Conservation (phyloP, 2,113 vertebrate species). For the Mustela nigripes region DNA sequence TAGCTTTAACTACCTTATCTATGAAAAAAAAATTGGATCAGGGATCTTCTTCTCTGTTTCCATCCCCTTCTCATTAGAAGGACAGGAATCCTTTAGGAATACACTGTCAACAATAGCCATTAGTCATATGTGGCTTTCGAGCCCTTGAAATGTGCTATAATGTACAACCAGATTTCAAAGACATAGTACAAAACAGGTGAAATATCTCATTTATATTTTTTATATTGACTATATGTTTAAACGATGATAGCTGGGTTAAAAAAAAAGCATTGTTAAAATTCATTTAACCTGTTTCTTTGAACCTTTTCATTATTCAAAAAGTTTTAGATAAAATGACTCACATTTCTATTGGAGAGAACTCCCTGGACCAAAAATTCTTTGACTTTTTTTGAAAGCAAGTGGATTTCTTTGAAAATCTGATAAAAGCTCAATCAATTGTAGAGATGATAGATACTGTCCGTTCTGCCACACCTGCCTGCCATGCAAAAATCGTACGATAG, state of each 20-base stretch:
- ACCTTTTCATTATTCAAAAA: background rate
- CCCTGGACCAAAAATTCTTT: background rate
- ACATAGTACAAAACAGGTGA: background rate
- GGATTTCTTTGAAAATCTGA: background rate
- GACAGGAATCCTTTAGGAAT: background rate
- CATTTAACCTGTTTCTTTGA: constrained; percentile 28
- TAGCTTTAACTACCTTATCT: background rate
- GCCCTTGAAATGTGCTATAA: background rate
- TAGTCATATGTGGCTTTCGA: background rate
- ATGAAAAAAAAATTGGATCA: background rate
- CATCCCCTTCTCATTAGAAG: background rate
- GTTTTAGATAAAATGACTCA: background rate
- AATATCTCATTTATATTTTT: background rate
- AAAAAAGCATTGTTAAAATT: background rate
- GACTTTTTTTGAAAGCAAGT: background rate
- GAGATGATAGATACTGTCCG: background rate
- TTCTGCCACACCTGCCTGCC: background rate
- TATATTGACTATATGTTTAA: background rate
- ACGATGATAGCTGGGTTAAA: background rate
- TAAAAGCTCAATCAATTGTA: background rate
- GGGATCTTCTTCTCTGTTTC: background rate
- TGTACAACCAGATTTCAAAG: background rate
- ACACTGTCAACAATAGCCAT: background rate
- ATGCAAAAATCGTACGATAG: background rate
- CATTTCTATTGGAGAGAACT: background rate